phyloP scores from a whole-genome alignment of 92 coral and sea anemone genomes.

The Paragorgia papillata region DNA sequence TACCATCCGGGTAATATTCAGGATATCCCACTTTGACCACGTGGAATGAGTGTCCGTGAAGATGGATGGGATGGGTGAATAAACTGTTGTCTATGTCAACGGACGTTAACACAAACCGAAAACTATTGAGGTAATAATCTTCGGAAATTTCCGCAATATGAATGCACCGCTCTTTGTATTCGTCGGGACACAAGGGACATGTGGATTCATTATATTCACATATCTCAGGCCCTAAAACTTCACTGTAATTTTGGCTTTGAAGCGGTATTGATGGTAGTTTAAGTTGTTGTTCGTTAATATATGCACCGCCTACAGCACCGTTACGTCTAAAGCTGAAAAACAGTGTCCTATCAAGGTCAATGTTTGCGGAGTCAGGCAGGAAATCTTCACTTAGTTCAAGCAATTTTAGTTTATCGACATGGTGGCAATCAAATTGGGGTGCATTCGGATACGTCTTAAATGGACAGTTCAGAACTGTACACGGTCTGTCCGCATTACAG shows the following conservation, averaged over 20 bases:
- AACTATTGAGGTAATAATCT: background rate
- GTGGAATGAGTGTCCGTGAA: constrained; percentile 28
- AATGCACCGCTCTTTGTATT: background rate
- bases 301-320: constrained; percentile 7
- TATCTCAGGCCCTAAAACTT: background rate
- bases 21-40: constrained; percentile 20
- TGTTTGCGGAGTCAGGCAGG: constrained; percentile 39
- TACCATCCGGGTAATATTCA: background rate
- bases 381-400: constrained; percentile 32
- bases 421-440: constrained; percentile 9
- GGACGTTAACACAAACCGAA: constrained; percentile 26
- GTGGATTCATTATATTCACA: background rate
- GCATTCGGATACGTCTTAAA: constrained; percentile 31
- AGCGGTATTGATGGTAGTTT: constrained; percentile 55
- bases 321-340: constrained; percentile 53
- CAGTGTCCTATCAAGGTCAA: constrained; percentile 30
- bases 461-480: constrained; percentile 65
- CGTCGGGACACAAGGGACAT: background rate
- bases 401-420: constrained; percentile 33
- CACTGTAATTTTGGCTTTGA: constrained; percentile 25
- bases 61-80: constrained; percentile 25
- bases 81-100: background rate
- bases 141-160: constrained; percentile 4
- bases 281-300: constrained; percentile 48
- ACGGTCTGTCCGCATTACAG: constrained; percentile 22